Evolutionary conservation across 92 coral and sea anemone genomes (phyloP).

Genomic region (Palythoa caribaeorum): DNA sequence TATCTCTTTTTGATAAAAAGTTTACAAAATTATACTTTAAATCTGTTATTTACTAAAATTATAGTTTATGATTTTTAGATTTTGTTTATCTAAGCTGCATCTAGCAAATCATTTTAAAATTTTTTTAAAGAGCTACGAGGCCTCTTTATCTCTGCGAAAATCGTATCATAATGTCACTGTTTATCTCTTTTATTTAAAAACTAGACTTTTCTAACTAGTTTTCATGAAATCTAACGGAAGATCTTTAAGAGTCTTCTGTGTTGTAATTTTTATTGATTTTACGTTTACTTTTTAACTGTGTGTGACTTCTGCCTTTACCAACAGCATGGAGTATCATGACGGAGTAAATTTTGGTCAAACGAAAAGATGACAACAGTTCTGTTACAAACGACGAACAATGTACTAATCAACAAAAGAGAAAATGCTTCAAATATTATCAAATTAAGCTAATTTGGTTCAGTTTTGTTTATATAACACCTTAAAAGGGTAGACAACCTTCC

Average conservation of each 20-base stretch:
- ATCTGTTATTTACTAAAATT: too few relatives aligned
- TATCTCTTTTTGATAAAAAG: neutral
- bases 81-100: too few relatives aligned
- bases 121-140: too few relatives aligned
- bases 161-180: too few relatives aligned
- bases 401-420: neutral
- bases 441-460: neutral
- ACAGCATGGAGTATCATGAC: conserved; percentile 34
- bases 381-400: conserved; percentile 1
- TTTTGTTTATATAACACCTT: neutral
- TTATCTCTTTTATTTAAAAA: too few relatives aligned
- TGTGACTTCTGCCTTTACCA: conserved; percentile 36
- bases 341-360: neutral
- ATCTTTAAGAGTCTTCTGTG: neutral
- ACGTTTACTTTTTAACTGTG: neutral
- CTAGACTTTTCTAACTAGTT: too few relatives aligned
- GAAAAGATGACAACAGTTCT: conserved; percentile 4
- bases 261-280: neutral
- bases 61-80: too few relatives aligned
- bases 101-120: too few relatives aligned
- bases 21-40: too few relatives aligned
- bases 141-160: too few relatives aligned
- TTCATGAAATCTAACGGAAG: too few relatives aligned
- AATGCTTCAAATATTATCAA: neutral
- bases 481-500: neutral